Percentiles rank a stretch among this genome's conserved stretches.
Conservation (phyloP, 2,113 vertebrate species). For the Alethe castanea region DNA sequence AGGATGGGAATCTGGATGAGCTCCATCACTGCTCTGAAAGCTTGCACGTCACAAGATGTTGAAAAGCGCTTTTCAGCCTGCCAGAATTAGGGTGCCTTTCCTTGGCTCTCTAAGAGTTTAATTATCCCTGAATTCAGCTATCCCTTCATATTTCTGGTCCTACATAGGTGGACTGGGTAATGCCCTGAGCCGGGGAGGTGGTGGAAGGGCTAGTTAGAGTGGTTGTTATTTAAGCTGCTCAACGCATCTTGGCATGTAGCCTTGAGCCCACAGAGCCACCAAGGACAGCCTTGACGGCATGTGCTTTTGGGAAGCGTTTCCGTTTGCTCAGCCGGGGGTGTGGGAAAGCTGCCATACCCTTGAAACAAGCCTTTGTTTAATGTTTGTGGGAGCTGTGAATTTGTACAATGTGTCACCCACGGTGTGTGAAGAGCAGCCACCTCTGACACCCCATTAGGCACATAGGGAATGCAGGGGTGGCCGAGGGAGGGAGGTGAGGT, state of each 20-base stretch:
- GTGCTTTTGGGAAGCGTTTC: background rate
- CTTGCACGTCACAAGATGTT: background rate
- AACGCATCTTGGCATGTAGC: background rate
- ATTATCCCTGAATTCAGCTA: background rate
- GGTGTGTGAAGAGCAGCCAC: background rate
- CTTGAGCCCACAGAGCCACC: background rate
- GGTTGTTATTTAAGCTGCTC: background rate
- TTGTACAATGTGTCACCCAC: background rate
- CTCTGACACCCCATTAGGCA: background rate
- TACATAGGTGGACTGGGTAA: fast-evolving
- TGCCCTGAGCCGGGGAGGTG: background rate
- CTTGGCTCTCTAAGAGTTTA: background rate
- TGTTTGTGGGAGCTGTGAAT: background rate
- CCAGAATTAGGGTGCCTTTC: background rate
- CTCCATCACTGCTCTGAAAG: background rate
- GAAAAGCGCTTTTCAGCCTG: background rate
- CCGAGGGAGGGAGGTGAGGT: background rate
- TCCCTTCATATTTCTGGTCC: background rate
- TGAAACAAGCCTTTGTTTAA: background rate
- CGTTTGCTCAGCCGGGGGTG: background rate
- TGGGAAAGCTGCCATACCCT: background rate
- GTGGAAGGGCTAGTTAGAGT: background rate
- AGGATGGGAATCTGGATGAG: background rate
- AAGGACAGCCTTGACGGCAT: background rate
- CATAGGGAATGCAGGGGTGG: background rate